Evolutionary conservation across 2,888 invertebrate genomes (phyloP), one percentile per base, ranked within the genome.

Genomic region (Beris morrisii): DNA sequence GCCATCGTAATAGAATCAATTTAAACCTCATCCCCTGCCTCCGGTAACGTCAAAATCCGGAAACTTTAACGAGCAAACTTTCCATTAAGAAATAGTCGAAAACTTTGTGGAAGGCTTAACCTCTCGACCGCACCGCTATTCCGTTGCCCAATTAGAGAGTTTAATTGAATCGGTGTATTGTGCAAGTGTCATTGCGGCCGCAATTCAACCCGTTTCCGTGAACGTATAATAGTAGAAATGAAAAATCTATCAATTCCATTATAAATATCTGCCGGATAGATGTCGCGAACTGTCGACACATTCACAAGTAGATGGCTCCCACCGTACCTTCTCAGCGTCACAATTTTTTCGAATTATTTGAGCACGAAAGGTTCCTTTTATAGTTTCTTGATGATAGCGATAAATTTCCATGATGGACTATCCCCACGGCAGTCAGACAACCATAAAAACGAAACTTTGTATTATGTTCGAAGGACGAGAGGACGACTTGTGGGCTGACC

Each of bases 41-140:
- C 50, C 38, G 48, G n/a, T 28, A 38, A 38, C n/a, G 15, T 15
- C 22, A 6, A 52, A 61, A 61, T 50, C 43, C 9, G 61, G 50
- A 38, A 61, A 61, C 52, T 61, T 61, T 61, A 61, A 61, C 52
- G 61, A 61, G 32, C 32, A 38, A 50, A 61, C 50, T 61, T 61
- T 61, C 50, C 22, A 38, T 7, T 50, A 52, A 50, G 38, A 53
- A 11, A 22, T 15, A 11, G 13, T 4, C 44, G 56, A 28, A 30
- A 22, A 57, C 56, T 12, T 13, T 44, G 15, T 48, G 30, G 5
- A 9, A 15, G 31, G 12, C 30, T 48, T 11, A n/a, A 13, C 32
- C n/a, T 12, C 22, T 48, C 50, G 22, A 31, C 52, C 22, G 4
- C 3, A 28, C 32, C 32, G 4, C 50, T 12, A 12, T n/a, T 22